Conservation (phyloP, 2,113 vertebrate genomes). For the human region GRCh38 chr14:29203501-29204000, state of each 20-base stretch:
- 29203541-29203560: neutral
- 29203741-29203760: neutral
- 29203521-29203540: neutral
- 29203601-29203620: neutral
- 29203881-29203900: neutral
- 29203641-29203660: neutral
- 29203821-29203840: neutral
- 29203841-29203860: neutral
- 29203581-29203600: neutral
- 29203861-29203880: neutral
- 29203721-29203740: neutral
- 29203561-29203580: slow-evolving; percentile 16
- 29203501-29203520: no score
- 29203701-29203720: neutral
- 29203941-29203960: neutral
- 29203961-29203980: neutral
- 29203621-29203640: neutral
- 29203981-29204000: neutral
- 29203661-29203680: neutral
- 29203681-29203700: neutral
- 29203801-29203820: neutral
- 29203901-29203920: neutral
- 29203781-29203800: neutral
- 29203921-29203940: neutral
- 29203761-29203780: neutral